Base-by-base conservation (phyloP, 2,797 vertebrate species). In the Coregonus sp. region DNA sequence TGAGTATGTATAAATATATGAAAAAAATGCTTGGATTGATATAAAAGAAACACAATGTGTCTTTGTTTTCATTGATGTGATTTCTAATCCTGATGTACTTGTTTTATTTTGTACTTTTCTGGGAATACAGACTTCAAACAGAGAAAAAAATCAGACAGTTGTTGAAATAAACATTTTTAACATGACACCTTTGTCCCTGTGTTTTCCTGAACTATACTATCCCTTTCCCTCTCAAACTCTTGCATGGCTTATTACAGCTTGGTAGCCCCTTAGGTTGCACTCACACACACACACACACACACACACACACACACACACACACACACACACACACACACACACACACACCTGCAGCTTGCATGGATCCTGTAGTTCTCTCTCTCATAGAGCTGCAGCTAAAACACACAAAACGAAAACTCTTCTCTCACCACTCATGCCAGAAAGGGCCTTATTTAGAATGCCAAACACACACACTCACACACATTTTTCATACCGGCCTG, bases 31-130 rank as follows among this genome's bases (percentile, higher is more conserved):
- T 94, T 86, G 91, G 92, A 94, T 94, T 92, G 92, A 93, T 93
- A 92, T 91, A 81, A 81, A 91, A 89, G 80, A 92, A 92, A 87
- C 93, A 94, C 92, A 82, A 89, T 90, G 93, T 95, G 93, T 95
- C 92, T 94, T 94, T 89, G 92, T 93, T 94, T 94, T 94, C 91
- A 93, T 94, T 93, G 93, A 94, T 95, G 96, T 97, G 95, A 94
- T 97, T 97, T 98, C 96, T 96, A 95, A 97, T 95, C 95, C 95
- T 90, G 93, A 95, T 94, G 92, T 96, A 94, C 86, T 95, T 92
- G 91, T 82, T 93, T 95, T 96, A 95, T 96, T 98, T 97, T 96
- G 95, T 98, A 97, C 95, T 97, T 98, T 97, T 95, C 96, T 97
- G 96, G 94, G 94, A 91, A 95, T 93, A 94, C 85, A 72, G 88